Evolutionary conservation across 2,797 vertebrate species (phyloP), one percentile per base, ranked within the genome.

Genomic region (Percopsis omiscomaycus): DNA sequence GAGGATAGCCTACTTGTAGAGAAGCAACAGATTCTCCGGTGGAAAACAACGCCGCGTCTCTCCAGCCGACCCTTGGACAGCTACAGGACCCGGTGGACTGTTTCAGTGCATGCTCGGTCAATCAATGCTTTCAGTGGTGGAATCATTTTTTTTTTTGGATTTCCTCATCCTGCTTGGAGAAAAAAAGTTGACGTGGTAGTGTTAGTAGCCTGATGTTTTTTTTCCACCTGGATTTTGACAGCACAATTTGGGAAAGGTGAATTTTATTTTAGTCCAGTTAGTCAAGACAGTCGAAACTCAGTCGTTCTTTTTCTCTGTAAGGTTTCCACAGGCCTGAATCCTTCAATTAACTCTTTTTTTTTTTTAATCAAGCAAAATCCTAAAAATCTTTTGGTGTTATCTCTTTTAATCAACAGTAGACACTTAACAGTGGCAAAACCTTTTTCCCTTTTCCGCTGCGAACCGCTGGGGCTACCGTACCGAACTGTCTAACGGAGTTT

Each of bases 21-120:
- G 82, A 82, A 85, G 88, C 91, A 88, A 91, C 89, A 91, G 84
- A 86, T 91, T 70, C 77, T 77, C 84, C 67, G 83, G 76, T 79
- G 77, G 61, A 66, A 81, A 85, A 82, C 78, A 82, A 77, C 50
- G 68, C 27, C 78, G 69, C 79, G 80, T 82, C 78, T 85, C 73
- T 73, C 56, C 9, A 75, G 61, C 30, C 32, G 68, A 64, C 51
- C 64, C 2, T 45, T 53, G 46, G 60, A 52, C 52, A 59, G 28
- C 15, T 37, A 37, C 52, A 52, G 42, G n/a, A 42, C 37, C 37
- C 16, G 2, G 56, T 50, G 68, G 67, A 59, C 6, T 49, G 3
- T 64, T 60, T 55, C 44, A 1, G 16, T 4, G 66, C 11, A 1
- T 32, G 8, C 22, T 22, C 22, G 22, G 48, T 49, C 59, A 27